Percentiles rank a stretch among this genome's conserved stretches.
Conservation (phyloP, 2,113 vertebrate species). For the Gnathonemus longibarbis region DNA sequence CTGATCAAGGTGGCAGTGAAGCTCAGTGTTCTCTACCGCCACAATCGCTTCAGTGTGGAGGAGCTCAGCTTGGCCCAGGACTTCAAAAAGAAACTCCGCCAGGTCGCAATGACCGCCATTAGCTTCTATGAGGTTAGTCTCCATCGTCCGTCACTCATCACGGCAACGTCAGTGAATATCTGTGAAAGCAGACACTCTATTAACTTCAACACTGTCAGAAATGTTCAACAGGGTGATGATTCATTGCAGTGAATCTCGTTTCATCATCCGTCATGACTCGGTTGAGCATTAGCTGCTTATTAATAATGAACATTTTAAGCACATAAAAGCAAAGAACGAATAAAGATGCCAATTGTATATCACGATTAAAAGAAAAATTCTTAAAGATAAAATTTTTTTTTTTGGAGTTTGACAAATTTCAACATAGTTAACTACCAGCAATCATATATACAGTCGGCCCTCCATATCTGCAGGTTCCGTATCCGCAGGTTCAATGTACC, state of each 20-base stretch:
- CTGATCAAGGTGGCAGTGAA: slow-evolving; percentile 81
- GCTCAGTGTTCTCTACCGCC: slow-evolving; percentile 72
- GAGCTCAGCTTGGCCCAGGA: slow-evolving; percentile 68
- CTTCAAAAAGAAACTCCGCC: slow-evolving; percentile 74
- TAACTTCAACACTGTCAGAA: not conserved
- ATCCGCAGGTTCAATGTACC: not conserved
- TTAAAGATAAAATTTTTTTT: not conserved
- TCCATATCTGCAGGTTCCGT: not conserved
- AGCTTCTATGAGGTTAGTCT: slow-evolving; percentile 74
- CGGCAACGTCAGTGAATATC: not conserved
- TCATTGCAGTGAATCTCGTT: not conserved
- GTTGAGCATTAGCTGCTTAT: not conserved
- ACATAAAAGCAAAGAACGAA: not conserved
- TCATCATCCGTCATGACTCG: not conserved
- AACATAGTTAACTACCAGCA: not conserved
- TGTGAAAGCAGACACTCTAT: not conserved
- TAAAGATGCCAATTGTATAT: not conserved
- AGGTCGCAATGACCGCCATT: slow-evolving; percentile 78
- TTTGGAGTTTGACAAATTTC: not conserved
- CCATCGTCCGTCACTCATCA: not conserved
- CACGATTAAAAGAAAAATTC: not conserved
- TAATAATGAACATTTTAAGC: not conserved
- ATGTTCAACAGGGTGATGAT: not conserved
- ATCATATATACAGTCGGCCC: not conserved
- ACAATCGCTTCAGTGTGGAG: slow-evolving; percentile 61